These are phyloP conservation scores for Arvicanthis niloticus DNA, from an alignment of 2,113 vertebrate species.

Conservation along the genomic window DNA sequence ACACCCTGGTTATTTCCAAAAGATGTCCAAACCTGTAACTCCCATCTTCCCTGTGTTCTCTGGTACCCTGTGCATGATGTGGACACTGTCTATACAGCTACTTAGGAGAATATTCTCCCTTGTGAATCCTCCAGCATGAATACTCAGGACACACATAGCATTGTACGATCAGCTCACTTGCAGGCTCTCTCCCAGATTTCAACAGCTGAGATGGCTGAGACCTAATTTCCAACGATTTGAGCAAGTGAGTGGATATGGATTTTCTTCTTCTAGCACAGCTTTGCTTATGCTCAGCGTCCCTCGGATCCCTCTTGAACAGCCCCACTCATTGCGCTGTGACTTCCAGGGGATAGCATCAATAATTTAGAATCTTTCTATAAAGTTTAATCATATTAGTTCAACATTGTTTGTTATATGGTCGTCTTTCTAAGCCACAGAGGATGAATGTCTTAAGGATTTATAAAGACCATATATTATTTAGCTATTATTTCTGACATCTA, in stretches of 20 bases:
- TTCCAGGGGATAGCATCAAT: neutral
- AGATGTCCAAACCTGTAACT: neutral
- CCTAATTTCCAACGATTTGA: neutral
- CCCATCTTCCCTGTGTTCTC: neutral
- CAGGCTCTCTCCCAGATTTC: neutral
- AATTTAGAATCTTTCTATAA: neutral
- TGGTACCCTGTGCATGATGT: neutral
- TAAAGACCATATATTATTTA: neutral
- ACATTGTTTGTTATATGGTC: neutral
- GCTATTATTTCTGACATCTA: neutral
- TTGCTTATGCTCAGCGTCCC: neutral
- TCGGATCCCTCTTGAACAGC: neutral
- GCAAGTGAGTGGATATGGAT: neutral
- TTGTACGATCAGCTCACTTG: too few relatives aligned
- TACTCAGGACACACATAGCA: neutral
- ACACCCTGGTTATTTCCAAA: neutral
- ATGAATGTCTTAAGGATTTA: conserved; percentile 3
- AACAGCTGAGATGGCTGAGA: neutral
- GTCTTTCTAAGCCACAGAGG: neutral
- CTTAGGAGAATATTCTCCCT: neutral
- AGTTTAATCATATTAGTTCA: neutral
- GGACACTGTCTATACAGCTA: neutral
- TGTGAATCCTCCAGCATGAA: neutral
- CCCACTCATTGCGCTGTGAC: neutral
- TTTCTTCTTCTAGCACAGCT: neutral